A percentile compares a stretch with the other conserved stretches of the same genome.
Evolutionary conservation across 2,888 invertebrate genomes (phyloP).

Genomic region (Bembecia ichneumoniformis): DNA sequence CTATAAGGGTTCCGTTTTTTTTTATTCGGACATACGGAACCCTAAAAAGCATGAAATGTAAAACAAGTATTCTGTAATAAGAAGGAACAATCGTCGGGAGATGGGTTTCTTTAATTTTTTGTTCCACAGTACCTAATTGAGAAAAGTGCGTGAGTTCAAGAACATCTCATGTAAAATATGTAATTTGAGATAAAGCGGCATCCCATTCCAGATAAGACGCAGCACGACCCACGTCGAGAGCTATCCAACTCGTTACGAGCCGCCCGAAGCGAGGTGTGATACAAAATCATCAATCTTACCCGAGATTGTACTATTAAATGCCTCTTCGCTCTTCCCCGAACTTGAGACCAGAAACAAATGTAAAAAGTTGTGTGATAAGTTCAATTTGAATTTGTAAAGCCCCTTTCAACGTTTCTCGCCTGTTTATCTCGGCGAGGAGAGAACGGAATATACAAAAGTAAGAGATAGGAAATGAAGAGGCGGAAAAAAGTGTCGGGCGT

Average conservation of each 20-base stretch:
- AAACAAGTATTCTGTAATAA: neutral
- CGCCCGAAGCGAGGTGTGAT: slow-evolving; percentile 72
- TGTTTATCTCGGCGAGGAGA: slow-evolving; percentile 68
- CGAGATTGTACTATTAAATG: slow-evolving; percentile 73
- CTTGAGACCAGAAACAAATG: slow-evolving; percentile 72
- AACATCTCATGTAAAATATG: slow-evolving; percentile 68
- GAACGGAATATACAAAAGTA: slow-evolving; percentile 72
- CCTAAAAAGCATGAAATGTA: too few species aligned
- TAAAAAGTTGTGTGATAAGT: slow-evolving; percentile 74
- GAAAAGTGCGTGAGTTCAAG: slow-evolving; percentile 46
- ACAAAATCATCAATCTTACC: slow-evolving; percentile 73
- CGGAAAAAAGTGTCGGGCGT: slow-evolving; percentile 71
- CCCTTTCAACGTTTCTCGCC: slow-evolving; percentile 72
- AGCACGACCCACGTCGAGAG: slow-evolving; percentile 67
- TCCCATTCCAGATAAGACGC: slow-evolving; percentile 69
- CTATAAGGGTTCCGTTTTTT: too few species aligned
- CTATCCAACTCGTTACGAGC: slow-evolving; percentile 67
- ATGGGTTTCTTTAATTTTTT: neutral
- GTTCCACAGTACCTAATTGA: slow-evolving; percentile 6
- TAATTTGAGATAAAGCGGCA: slow-evolving; percentile 71
- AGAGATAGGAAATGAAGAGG: slow-evolving; percentile 73
- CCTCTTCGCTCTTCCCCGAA: slow-evolving; percentile 69
- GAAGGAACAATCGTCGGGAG: too few species aligned
- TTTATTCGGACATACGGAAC: too few species aligned
- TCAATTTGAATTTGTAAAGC: slow-evolving; percentile 74